Base-by-base conservation (phyloP, 2,797 vertebrate species). In the Halcyon badia region DNA sequence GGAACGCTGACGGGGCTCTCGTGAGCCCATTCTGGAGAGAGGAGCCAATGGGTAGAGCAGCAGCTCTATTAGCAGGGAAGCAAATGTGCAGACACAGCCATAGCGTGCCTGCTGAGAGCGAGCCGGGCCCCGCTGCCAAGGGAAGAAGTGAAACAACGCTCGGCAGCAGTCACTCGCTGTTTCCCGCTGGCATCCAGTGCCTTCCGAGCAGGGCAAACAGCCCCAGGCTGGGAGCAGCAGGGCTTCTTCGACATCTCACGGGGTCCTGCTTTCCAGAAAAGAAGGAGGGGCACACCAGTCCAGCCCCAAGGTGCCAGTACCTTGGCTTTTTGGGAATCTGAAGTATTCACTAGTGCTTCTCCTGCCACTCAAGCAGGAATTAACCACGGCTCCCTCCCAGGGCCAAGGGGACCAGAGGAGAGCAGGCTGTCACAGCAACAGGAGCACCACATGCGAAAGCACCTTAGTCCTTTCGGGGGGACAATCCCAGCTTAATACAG, bases 81-180 rank as follows among this genome's bases (percentile, higher is more conserved):
- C 37, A 31, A 88, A 75, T 39, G 70, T 57, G 86, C 91, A 75
- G 79, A 83, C 48, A 30, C 28, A 44, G 90, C 76, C 9, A 0
- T 26, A n/a, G 41, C 0, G 0, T 4, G 78, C 22, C 85, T 46
- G 65, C 0, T 0, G 44, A 85, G 79, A 66, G 64, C 0, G 0
- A 79, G 58, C 37, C 0, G 0, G 70, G 25, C 24, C 48, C 65
- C 1, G 39, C 30, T 33, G 79, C 61, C 33, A 6, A 14, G 21
- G 41, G 28, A 57, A 62, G 75, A 4, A 19, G 44, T 11, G 21
- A 57, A 71, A 18, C 14, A 31, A 11, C 0, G 0, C 51, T n/a
- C 0, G 0, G 58, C 77, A 72, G 35, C 3, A 2, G 31, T 14
- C 1, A 0, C 60, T 69, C 6, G 0, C 48, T 19, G 22, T 3